Base-by-base conservation (phyloP, 2,797 vertebrate species). In the Melanotaenia pygmaea region DNA sequence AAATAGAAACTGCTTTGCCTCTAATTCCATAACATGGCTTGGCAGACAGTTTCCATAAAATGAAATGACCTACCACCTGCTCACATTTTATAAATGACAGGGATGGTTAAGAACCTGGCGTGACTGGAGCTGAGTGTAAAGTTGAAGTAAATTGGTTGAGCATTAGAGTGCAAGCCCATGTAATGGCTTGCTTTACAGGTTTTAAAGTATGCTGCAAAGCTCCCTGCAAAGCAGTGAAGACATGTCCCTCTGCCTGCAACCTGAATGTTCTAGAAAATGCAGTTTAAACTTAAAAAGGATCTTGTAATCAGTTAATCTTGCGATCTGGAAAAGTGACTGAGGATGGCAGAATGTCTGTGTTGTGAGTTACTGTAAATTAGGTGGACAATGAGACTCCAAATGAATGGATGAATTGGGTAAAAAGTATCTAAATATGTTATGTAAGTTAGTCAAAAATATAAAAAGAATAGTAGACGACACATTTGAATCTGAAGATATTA, bases 161-260 rank as follows among this genome's bases (percentile, higher is more conserved):
- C 80, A 88, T 90, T 83, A 89, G 79, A 86, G 83, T 80, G 82
- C 80, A 81, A 83, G 87, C 69, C 74, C 83, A 80, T 87, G 89
- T 88, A 88, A 90, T 89, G 84, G 88, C 86, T 87, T 64, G 81
- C 80, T 76, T 76, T 84, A 75, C 22, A 72, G 76, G 72, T 84
- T 88, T 89, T 79, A 90, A 88, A 83, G 86, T 86, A 77, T 70
- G 81, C 76, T 18, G 71, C 80, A 72, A 83, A 84, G 70, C 87
- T 83, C 35, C 30, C 59, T 71, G 78, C 45, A 74, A 60, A 43
- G 64, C 16, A 10, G 63, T 53, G 56, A 69, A 76, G 62, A 59
- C 61, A 80, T 71, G 72, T 67, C 59, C 59, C 45, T 64, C 30
- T 71, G 76, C 64, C 76, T 64, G 20, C 57, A 58, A 66, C 18